Conservation (phyloP, 2,888 invertebrate genomes). For the Patella caerulea region DNA sequence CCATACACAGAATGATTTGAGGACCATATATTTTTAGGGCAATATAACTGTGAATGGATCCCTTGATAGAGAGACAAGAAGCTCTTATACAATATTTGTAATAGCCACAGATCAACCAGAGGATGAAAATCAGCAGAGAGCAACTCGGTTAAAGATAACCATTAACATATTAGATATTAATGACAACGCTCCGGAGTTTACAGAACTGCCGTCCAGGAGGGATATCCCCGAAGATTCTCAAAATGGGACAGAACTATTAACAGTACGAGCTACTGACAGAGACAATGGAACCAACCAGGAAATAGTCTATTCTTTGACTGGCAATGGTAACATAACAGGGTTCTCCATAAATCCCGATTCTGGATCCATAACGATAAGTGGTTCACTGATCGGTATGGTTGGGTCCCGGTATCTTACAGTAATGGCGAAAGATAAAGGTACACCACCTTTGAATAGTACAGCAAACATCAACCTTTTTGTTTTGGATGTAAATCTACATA, state of each 20-base stretch:
- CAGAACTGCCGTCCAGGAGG: slow-evolving; percentile 33
- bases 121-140: slow-evolving; percentile 42
- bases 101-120: slow-evolving; percentile 83
- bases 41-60: slow-evolving; percentile 7
- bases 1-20: no score
- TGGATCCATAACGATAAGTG: slow-evolving; percentile 82
- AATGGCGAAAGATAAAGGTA: slow-evolving; percentile 47
- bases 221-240: slow-evolving; percentile 64
- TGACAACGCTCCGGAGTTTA: slow-evolving; percentile 86
- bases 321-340: slow-evolving; percentile 82
- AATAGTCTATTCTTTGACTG: slow-evolving; percentile 42
- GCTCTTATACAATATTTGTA: slow-evolving; percentile 79
- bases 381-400: slow-evolving; percentile 83
- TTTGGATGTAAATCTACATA: slow-evolving; percentile 92
- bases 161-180: slow-evolving; percentile 91
- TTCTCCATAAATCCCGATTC: slow-evolving; percentile 90
- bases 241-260: slow-evolving; percentile 40
- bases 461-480: slow-evolving; percentile 78
- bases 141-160: slow-evolving; percentile 50
- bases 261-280: slow-evolving; percentile 50
- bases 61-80: slow-evolving; percentile 82
- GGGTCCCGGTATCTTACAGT: slow-evolving; percentile 44
- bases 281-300: slow-evolving; percentile 52
- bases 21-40: slow-evolving; percentile 69
- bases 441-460: slow-evolving; percentile 35